Evolutionary conservation across 2,113 vertebrate genomes (phyloP), one percentile per base, ranked within the genome.

Genomic region (Cheilinus undulatus): DNA sequence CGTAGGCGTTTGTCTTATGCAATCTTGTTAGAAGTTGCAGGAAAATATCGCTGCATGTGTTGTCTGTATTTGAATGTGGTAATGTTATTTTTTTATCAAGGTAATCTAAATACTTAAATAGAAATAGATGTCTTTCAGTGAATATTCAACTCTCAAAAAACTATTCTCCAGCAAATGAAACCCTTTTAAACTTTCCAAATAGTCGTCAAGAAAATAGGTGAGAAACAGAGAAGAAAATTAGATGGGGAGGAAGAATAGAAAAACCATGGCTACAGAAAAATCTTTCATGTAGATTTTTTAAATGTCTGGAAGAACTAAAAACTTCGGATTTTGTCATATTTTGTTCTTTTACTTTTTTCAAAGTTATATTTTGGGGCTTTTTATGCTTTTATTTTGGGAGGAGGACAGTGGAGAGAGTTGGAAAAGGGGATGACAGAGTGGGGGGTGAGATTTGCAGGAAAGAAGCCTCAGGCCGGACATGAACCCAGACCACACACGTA

Each of bases 1-100:
- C 23, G 86, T 86, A 85, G 86, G 89, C 68, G 90, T 78, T 73
- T 70, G 67, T 65, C 54, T 80, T 69, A 68, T 69, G 82, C 52
- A 74, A 76, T 74, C 63, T 75, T 43, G 5, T 5, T 70, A 54
- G 49, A 76, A 17, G 67, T 78, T 86, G 54, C 67, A 49, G 53
- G 53, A 78, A 80, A 83, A 75, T 34, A 14, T 24, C 51, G 69
- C 12, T 51, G 48, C 10, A 19, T 58, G 27, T 51, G 24, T 1
- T 2, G 1, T 54, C 12, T 69, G 20, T 45, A 3, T 48, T 17
- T 51, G 4, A 36, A 6, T 66, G 2, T 24, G 8, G n/a, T n/a
- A n/a, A n/a, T 20, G 4, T 52, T n/a, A n/a, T n/a, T 11, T 34
- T 58, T 43, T 28, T 9, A 22, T 69, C 38, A 28, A 17, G 3